Percentiles rank a stretch among this genome's conserved stretches.
Conservation (phyloP, 2,113 vertebrate species). For the Anser brachyrhynchus region DNA sequence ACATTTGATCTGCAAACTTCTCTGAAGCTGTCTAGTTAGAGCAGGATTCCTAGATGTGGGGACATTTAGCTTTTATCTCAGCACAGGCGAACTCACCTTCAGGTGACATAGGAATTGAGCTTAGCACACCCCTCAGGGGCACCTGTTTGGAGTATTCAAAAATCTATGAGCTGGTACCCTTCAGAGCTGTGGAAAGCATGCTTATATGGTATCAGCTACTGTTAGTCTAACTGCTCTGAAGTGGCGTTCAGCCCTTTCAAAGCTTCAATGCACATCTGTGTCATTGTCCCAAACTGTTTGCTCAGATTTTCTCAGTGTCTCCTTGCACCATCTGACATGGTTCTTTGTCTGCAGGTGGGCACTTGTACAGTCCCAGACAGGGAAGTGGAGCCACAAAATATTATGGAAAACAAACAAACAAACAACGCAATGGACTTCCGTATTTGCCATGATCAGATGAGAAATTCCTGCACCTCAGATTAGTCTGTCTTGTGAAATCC, state of each 20-base stretch:
- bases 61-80: not conserved
- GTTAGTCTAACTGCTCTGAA: not conserved
- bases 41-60: not conserved
- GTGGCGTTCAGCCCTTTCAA: not conserved
- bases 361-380: not conserved
- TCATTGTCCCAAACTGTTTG: not conserved
- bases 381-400: not conserved
- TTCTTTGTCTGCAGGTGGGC: not conserved
- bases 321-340: not conserved
- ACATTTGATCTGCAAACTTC: slow-evolving; percentile 22
- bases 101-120: not conserved
- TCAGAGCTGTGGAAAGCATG: not conserved
- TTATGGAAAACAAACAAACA: not conserved
- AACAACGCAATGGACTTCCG: not conserved
- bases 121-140: not conserved
- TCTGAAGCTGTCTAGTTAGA: not conserved
- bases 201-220: not conserved
- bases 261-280: not conserved
- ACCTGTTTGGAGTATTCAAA: not conserved
- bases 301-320: not conserved
- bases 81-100: not conserved
- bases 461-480: not conserved
- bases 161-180: not conserved
- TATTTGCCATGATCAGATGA: not conserved
- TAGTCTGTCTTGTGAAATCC: not conserved